Conservation (phyloP, 2,113 vertebrate species). For the Athene cunicularia region DNA sequence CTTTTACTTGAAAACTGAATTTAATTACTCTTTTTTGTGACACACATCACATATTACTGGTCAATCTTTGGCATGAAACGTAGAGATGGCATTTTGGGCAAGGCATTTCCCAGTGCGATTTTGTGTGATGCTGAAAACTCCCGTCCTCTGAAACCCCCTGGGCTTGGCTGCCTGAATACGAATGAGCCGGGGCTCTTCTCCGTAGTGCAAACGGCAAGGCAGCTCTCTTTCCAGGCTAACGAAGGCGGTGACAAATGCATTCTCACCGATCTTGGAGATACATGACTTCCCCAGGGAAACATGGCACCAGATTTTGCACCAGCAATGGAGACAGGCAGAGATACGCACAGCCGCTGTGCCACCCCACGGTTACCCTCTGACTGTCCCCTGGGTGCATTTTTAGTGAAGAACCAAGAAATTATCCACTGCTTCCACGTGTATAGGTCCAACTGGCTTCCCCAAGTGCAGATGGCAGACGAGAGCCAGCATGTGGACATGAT, state of each 20-base stretch:
- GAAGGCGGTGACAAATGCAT: background rate
- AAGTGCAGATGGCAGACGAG: background rate
- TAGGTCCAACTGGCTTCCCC: background rate
- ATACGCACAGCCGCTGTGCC: background rate
- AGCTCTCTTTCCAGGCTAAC: constrained; percentile 3
- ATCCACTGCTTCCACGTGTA: fast-evolving
- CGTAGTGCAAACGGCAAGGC: background rate
- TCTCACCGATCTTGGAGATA: background rate
- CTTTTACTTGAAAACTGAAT: background rate
- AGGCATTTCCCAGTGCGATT: background rate
- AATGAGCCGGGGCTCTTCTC: constrained; percentile 35
- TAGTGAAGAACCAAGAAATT: background rate
- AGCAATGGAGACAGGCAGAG: background rate
- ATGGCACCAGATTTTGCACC: background rate
- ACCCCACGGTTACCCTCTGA: too few species aligned
- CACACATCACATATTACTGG: background rate
- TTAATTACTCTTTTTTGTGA: constrained; percentile 16
- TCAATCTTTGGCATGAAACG: background rate
- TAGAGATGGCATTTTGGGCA: background rate
- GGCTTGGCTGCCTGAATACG: constrained; percentile 24
- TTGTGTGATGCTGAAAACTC: constrained; percentile 5
- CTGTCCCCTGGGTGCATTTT: fast-evolving
- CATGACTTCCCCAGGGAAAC: background rate
- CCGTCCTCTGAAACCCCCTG: background rate
- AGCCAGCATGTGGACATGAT: fast-evolving